Base-by-base conservation (phyloP, 1,140 invertebrate species). In the Proctacanthus coquilletti region DNA sequence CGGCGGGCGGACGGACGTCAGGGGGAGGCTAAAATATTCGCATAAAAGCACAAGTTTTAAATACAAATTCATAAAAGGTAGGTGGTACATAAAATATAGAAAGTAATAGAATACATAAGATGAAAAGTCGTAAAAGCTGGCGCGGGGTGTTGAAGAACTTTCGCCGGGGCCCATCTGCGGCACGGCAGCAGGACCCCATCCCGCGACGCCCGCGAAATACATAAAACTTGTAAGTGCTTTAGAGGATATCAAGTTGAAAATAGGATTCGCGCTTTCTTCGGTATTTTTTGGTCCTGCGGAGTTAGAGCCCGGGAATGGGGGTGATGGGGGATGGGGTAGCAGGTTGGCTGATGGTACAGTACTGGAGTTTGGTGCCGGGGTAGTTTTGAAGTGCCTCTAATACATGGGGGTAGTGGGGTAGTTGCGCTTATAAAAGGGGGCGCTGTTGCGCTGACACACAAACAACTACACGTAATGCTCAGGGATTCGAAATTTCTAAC, bases 41-140 rank as follows among this genome's bases (percentile, higher is more conserved):
- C 23, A 27, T 27, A 27, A 27, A 27, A 27, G 23, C 23, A 27
- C 23, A 27, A 27, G 23, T 27, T 27, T 27, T 27, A 27, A 27
- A 27, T 27, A 27, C 23, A 27, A 27, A 27, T 27, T 27, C 23
- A 27, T 27, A 27, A 27, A 27, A 27, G 23, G 23, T 27, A 27
- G 23, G 13, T 27, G 23, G 23, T 27, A 27, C 23, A 27, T 27
- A 27, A 27, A 27, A 27, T 27, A 27, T 27, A 27, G 23, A 27
- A 27, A 27, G 23, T 27, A 27, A 27, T 27, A 27, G 23, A 27
- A 27, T 27, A 27, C 23, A 27, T 27, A 27, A 27, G 23, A 27
- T 27, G 23, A 27, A 27, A 27, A 27, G 23, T 27, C 23, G 23
- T 27, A 27, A 27, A 27, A 27, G 23, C 13, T 27, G 23, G 13